Conservation (phyloP, 2,888 invertebrate genomes). For the Eustalomyia histrio region DNA sequence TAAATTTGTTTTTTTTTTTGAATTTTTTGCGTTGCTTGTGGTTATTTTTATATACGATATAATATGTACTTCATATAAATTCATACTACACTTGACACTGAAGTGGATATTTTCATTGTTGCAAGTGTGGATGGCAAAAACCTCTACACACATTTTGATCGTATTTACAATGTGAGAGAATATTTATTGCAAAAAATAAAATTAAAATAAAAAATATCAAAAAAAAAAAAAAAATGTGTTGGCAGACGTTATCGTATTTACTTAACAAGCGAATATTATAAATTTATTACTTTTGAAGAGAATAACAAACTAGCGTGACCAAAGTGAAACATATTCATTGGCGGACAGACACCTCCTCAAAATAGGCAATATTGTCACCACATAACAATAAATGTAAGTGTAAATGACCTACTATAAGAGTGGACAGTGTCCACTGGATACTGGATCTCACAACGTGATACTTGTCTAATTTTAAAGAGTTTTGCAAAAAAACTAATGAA, state of each 20-base stretch:
- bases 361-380: no score
- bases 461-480: no score
- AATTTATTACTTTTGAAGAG: slow-evolving; percentile 31
- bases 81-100: slow-evolving; percentile 64
- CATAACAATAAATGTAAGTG: no score
- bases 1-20: neutral
- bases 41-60: slow-evolving; percentile 40
- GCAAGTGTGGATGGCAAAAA: slow-evolving; percentile 51
- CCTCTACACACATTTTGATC: slow-evolving; percentile 47
- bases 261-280: slow-evolving; percentile 58
- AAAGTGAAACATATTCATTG: no score
- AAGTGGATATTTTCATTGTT: slow-evolving; percentile 61
- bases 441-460: no score
- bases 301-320: neutral
- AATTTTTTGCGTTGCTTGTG: slow-evolving; percentile 34
- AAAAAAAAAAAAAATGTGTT: slow-evolving; percentile 47
- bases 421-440: no score
- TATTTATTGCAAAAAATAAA: neutral
- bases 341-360: no score
- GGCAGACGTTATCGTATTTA: slow-evolving; percentile 60
- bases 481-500: no score
- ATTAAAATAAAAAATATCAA: neutral
- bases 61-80: slow-evolving; percentile 39
- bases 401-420: no score
- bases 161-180: slow-evolving; percentile 36